Evolutionary conservation across 2,797 vertebrate genomes (phyloP).

Genomic region (Enteromius mattozi): DNA sequence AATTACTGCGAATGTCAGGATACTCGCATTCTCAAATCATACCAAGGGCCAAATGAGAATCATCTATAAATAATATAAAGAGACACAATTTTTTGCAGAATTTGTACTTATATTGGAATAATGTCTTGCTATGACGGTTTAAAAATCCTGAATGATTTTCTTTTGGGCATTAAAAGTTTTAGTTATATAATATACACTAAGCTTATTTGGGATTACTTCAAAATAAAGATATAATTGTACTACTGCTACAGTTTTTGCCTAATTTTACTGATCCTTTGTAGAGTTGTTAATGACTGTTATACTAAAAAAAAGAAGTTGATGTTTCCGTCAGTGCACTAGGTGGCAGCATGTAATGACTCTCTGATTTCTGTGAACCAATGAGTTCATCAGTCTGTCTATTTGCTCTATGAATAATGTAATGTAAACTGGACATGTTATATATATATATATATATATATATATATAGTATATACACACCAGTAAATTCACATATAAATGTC

Average conservation of each 20-base stretch:
- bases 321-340: conserved; percentile 9
- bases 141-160: neutral
- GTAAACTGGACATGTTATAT: neutral
- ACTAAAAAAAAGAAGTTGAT: neutral
- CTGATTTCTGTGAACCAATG: neutral
- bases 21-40: neutral
- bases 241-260: neutral
- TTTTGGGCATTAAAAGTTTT: neutral
- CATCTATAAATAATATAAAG: too few relatives aligned
- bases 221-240: too few relatives aligned
- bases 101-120: neutral
- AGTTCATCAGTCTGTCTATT: neutral
- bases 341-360: conserved; percentile 30
- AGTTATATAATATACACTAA: neutral
- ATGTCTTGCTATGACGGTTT: neutral
- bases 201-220: neutral
- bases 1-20: neutral
- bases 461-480: too few relatives aligned
- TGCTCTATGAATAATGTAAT: neutral
- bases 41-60: neutral
- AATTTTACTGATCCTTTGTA: neutral
- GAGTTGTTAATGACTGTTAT: too few relatives aligned
- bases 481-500: neutral
- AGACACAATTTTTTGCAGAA: neutral
- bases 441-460: too few relatives aligned